Conservation (phyloP, 2,113 vertebrate genomes). For the Myrmophylax atrothorax region DNA sequence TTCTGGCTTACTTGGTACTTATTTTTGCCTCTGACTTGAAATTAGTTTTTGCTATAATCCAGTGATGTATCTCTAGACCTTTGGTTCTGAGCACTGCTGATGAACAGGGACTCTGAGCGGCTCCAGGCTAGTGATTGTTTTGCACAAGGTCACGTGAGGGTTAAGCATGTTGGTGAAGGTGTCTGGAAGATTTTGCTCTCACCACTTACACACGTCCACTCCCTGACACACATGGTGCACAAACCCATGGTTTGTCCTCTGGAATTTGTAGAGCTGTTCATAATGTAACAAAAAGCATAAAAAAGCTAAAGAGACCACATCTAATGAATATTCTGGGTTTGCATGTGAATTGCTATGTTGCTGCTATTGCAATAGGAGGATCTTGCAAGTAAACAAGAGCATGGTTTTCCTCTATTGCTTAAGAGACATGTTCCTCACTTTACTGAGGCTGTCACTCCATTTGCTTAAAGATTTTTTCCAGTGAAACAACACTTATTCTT, state of each 20-base stretch:
- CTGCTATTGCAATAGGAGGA: neutral
- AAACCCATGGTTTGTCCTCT: neutral
- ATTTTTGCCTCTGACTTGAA: neutral
- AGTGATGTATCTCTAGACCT: neutral
- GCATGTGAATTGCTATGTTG: neutral
- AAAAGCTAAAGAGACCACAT: neutral
- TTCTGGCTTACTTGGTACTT: neutral
- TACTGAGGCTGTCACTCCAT: neutral
- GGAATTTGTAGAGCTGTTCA: neutral
- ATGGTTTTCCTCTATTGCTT: neutral
- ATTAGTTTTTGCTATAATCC: neutral
- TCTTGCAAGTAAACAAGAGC: neutral
- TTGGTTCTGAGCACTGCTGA: neutral
- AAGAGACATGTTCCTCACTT: neutral
- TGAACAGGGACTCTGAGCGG: neutral
- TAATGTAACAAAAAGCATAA: neutral
- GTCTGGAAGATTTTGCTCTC: neutral
- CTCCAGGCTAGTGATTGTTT: neutral
- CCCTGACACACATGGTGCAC: neutral
- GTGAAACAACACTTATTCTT: neutral
- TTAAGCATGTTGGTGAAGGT: neutral
- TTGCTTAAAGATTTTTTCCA: neutral
- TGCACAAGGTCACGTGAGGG: accelerated
- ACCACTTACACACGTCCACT: neutral
- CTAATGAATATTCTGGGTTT: neutral